These are phyloP conservation scores for Porites lobata DNA, from an alignment of 92 coral and sea anemone genomes.

Conservation along the genomic window DNA sequence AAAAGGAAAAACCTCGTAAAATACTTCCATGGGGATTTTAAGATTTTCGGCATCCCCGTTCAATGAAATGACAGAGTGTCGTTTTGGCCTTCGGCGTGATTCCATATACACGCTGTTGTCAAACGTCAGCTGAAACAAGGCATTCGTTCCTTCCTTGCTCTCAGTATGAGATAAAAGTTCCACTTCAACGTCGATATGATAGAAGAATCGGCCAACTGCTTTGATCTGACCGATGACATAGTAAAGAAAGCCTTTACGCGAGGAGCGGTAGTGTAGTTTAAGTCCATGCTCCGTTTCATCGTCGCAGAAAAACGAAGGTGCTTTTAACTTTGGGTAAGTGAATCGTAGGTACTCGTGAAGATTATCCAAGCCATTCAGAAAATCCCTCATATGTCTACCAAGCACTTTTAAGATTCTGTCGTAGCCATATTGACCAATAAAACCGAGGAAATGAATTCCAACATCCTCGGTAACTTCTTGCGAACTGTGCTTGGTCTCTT, in stretches of 20 bases:
- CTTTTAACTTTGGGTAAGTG: constrained; percentile 83
- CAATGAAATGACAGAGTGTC: constrained; percentile 86
- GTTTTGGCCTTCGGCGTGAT: constrained; percentile 75
- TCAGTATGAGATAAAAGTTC: constrained; percentile 78
- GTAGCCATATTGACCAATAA: constrained; percentile 87
- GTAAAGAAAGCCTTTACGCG: constrained; percentile 79
- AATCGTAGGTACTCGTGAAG: constrained; percentile 88
- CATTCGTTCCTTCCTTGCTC: constrained; percentile 75
- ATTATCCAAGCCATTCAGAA: constrained; percentile 87
- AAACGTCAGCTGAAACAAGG: constrained; percentile 72
- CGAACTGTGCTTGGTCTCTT: constrained; percentile 67
- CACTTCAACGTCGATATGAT: constrained; percentile 78
- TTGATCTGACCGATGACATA: constrained; percentile 89
- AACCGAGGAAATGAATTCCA: constrained; percentile 76
- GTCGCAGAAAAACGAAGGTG: constrained; percentile 89
- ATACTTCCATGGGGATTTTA: constrained; percentile 85
- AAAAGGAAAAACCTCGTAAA: constrained; percentile 92
- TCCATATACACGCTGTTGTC: constrained; percentile 87
- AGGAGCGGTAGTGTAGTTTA: constrained; percentile 87
- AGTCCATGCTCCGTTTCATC: constrained; percentile 87
- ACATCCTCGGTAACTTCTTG: constrained; percentile 65
- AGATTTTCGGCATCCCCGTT: constrained; percentile 76
- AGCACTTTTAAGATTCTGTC: constrained; percentile 84
- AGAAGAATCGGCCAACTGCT: constrained; percentile 83
- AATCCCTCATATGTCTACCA: constrained; percentile 91